Percentiles rank a stretch among this genome's conserved stretches.
Evolutionary conservation across 2,113 vertebrate species (phyloP).

Genomic region (Nematolebias whitei): DNA sequence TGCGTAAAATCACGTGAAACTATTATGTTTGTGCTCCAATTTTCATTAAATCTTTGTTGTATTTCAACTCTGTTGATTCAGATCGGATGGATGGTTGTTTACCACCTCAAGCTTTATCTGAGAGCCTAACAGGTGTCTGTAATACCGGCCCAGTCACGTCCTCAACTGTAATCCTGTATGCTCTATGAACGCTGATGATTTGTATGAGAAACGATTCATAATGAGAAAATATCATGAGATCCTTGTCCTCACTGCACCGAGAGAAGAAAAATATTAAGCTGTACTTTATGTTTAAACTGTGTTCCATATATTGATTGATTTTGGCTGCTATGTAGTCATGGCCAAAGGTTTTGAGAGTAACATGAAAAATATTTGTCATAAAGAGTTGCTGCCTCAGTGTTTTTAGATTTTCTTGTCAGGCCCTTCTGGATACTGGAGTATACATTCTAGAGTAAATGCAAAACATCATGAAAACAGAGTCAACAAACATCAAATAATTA

Average conservation of each 20-base stretch:
- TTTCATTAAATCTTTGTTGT: not conserved
- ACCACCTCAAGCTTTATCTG: not conserved
- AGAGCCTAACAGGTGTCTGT: not conserved
- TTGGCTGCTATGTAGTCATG: too few species aligned
- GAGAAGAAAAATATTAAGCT: too few species aligned
- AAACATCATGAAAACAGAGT: too few species aligned
- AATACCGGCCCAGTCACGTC: conserved; percentile 23
- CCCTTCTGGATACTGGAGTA: not conserved
- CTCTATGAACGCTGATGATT: not conserved
- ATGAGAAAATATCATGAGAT: not conserved
- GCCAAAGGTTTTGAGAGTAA: too few species aligned
- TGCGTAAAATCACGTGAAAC: not conserved
- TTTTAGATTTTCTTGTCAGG: not conserved
- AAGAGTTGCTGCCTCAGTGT: not conserved
- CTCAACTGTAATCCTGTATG: not conserved
- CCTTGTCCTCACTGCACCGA: not conserved
- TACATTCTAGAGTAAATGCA: too few species aligned
- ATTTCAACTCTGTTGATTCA: not conserved
- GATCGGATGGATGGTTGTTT: not conserved
- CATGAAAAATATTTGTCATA: too few species aligned
- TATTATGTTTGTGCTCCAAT: not conserved
- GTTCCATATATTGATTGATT: too few species aligned
- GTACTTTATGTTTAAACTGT: too few species aligned
- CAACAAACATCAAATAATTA: too few species aligned
- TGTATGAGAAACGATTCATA: conserved; percentile 7